Evolutionary conservation across 2,113 vertebrate genomes (phyloP), one percentile per base, ranked within the genome.

Genomic region (Podarcis raffonei): DNA sequence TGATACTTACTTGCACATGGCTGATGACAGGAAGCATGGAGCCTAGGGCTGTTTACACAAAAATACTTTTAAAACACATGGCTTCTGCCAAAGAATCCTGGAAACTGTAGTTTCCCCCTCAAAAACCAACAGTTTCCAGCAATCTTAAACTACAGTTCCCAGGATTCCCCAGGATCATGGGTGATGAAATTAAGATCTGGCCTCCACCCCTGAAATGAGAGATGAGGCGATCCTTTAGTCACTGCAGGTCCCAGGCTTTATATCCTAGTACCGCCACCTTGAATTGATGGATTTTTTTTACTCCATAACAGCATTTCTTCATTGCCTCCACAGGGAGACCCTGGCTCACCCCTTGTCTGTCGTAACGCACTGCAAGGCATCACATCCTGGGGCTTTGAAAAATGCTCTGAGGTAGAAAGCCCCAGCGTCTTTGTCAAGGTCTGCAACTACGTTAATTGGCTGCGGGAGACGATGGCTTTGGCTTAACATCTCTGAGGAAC

Each of bases 341-440:
- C 59, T 1, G 85, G 85, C 74, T 86, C 85, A 13, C 85, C 75
- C 0, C 75, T 86, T 0, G 13, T 78, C 59, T 78, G 85, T 57
- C 6, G 42, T 18, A 15, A 42, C 6, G 27, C 66, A 30, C 59
- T 86, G 7, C 85, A 86, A 37, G 85, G 75, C 25, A 16, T 86
- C 59, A 35, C 62, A 18, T 80, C 85, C 22, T 80, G 85, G 85
- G 77, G 77, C 30, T 87, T 80, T 3, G 77, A 87, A 35, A 59
- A 69, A 71, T 87, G 85, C 65, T 87, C 85, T 22, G 16, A 25
- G 0, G 20, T 69, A 15, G n/a, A 80, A 6, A 48, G 1, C 4
- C 76, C 76, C 15, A 79, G 85, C 1, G 65, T 87, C 27, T 87
- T 87, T 9, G 42, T 79, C 42, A 79, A 69, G n/a, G 76, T 87